Base-by-base conservation (phyloP, 2,113 vertebrate species). In the Typhlomys cinereus region DNA sequence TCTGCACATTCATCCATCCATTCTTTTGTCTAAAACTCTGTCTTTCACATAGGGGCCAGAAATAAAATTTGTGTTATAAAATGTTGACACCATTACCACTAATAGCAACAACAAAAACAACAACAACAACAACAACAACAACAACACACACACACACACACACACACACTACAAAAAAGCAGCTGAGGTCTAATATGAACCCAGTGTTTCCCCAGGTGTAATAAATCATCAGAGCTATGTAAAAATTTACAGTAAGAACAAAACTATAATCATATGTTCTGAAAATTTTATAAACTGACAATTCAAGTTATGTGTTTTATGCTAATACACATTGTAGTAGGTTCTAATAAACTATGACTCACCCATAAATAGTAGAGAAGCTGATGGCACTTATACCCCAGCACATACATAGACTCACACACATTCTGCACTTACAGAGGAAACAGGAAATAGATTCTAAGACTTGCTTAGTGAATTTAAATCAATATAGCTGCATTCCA, bases 231-330 rank as follows among this genome's bases (percentile, higher is more conserved):
- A 52, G 93, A 97, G 95, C 93, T 95, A 85, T 93, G 92, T 97
- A 97, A 98, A 97, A 98, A 98, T 97, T 97, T 97, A 97, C 95
- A 96, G 91, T 96, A 97, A 96, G 94, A 97, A 82, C 88, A 98
- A 97, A 97, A 94, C 86, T 64, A 95, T 97, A 97, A 97, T 97
- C 94, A 97, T 98, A 94, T 93, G 95, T 98, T 97, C 97, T 97
- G 96, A 98, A 98, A 98, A 97, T 98, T 97, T 98, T 98, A 98
- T 98, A 97, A 98, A 97, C 96, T 97, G 97, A 97, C 97, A 97
- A 97, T 97, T 97, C 96, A 97, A 98, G 95, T 98, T 97, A 96
- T 95, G 94, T 97, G 86, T 97, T 98, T 97, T 98, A 97, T 98
- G 97, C 97, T 98, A 98, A 98, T 98, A 97, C 48, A 88, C 90